phyloP scores from a whole-genome alignment of 2,113 vertebrate genomes.

The Phyllostomus hastatus region DNA sequence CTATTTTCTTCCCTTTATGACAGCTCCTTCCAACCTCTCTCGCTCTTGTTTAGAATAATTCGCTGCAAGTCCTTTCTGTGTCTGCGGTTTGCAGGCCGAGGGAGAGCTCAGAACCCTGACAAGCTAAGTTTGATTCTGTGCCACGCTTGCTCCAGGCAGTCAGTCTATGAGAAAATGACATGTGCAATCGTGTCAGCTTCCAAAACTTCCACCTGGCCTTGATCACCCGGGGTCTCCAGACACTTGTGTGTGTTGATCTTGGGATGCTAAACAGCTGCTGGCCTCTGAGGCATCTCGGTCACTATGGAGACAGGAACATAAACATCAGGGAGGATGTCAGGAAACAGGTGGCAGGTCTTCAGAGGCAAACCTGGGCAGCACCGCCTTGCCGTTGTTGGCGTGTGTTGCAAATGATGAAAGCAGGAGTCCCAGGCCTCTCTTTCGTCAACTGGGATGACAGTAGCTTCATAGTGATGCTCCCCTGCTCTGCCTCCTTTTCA shows the following conservation, averaged over 20 bases:
- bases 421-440: neutral
- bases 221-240: conserved; percentile 13
- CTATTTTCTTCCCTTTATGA: neutral
- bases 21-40: neutral
- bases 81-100: neutral
- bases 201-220: conserved; percentile 3
- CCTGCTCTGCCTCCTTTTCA: neutral
- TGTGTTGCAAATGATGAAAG: neutral
- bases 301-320: conserved; percentile 15
- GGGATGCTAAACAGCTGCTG: conserved; percentile 36
- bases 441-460: fast-evolving
- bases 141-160: neutral
- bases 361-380: neutral
- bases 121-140: neutral
- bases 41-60: neutral
- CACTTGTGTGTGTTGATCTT: conserved; percentile 18
- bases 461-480: neutral
- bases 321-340: neutral
- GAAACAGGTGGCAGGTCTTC: neutral
- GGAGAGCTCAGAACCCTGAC: neutral
- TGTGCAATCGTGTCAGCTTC: neutral
- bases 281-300: neutral
- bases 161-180: neutral
- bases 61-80: neutral
- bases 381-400: fast-evolving